These are phyloP conservation scores for Mastomys coucha DNA, from an alignment of 2,113 vertebrate genomes.

Conservation along the genomic window DNA sequence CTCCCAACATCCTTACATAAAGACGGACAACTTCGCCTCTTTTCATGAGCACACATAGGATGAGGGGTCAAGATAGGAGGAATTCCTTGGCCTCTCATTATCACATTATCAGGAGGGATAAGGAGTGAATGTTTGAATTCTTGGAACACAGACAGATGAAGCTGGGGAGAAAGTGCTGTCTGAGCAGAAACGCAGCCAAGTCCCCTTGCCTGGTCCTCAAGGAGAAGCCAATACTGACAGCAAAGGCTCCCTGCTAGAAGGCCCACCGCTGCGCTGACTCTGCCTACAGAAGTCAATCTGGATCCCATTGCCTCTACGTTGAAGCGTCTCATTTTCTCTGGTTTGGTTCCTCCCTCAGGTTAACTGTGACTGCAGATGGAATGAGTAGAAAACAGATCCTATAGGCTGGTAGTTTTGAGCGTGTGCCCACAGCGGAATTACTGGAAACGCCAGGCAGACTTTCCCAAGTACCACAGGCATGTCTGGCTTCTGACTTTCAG, in stretches of 20 bases:
- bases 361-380: neutral
- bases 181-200: neutral
- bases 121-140: neutral
- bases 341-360: neutral
- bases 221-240: neutral
- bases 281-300: neutral
- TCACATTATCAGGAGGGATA: accelerated
- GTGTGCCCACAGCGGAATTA: neutral
- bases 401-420: neutral
- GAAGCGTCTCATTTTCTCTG: neutral
- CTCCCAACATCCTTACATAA: accelerated
- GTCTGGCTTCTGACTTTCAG: conserved; percentile 64
- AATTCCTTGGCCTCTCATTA: neutral
- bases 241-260: neutral
- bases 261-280: neutral
- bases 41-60: too few relatives aligned
- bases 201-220: neutral
- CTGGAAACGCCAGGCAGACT: conserved; percentile 56
- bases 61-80: accelerated
- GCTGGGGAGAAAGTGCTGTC: neutral
- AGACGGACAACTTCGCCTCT: accelerated
- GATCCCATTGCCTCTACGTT: neutral
- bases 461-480: conserved; percentile 72
- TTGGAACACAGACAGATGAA: neutral
- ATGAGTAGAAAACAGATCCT: neutral